Conservation (phyloP, 2,113 vertebrate species). For the Entomyzon cyanotis region DNA sequence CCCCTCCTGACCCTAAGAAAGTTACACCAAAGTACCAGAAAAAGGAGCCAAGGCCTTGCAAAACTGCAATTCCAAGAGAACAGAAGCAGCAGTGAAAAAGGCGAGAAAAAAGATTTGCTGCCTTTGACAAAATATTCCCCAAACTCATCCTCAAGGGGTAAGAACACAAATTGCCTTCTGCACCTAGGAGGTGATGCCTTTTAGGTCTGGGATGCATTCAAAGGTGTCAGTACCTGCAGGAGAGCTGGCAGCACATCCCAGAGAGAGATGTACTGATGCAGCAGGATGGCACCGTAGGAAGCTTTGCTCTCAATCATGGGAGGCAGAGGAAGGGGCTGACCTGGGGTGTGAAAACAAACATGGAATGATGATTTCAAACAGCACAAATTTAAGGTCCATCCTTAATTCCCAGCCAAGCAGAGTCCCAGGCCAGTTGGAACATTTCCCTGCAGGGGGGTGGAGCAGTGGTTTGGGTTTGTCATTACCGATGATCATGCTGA, state of each 20-base stretch:
- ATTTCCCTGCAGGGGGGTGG: not conserved
- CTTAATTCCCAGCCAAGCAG: not conserved
- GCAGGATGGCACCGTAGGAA: slow-evolving; percentile 56
- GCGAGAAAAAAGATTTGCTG: not conserved
- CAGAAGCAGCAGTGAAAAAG: not conserved
- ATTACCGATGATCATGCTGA: slow-evolving; percentile 81
- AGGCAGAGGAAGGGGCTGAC: slow-evolving; percentile 61
- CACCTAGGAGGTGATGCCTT: not conserved
- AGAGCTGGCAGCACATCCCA: slow-evolving; percentile 83
- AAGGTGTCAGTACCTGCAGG: slow-evolving; percentile 68
- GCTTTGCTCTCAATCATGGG: slow-evolving; percentile 70
- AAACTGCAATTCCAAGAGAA: not conserved
- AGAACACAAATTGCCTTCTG: not conserved
- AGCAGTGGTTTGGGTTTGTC: not conserved
- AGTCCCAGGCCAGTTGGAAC: not conserved
- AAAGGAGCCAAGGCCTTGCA: not conserved
- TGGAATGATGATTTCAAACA: not conserved
- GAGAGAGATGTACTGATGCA: slow-evolving; percentile 82
- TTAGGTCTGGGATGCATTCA: not conserved
- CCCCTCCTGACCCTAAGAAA: not conserved
- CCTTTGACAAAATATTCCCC: not conserved
- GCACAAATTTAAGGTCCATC: not conserved
- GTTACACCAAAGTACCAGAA: not conserved
- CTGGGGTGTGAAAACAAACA: slow-evolving; percentile 41
- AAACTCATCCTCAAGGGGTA: not conserved